Conservation (phyloP, 2,888 invertebrate species). For the Microctonus hyperodae region DNA sequence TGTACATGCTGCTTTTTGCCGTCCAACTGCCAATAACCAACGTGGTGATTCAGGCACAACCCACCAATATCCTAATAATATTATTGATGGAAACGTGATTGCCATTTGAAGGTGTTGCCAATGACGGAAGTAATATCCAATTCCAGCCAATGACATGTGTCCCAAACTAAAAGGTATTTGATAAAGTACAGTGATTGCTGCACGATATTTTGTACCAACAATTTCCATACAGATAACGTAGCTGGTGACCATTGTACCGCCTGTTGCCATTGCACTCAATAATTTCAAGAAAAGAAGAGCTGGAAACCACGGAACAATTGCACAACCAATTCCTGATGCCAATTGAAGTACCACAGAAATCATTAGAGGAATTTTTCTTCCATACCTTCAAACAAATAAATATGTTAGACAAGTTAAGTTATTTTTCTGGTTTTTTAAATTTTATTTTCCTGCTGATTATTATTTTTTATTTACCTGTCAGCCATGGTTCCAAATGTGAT, state of each 20-base stretch:
- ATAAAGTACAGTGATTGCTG: conserved; percentile 70
- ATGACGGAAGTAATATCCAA: conserved; percentile 72
- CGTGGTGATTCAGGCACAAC: conserved; percentile 81
- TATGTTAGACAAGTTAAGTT: neutral
- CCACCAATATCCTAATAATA: conserved; percentile 72
- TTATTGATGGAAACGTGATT: conserved; percentile 70
- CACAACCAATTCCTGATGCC: conserved; percentile 74
- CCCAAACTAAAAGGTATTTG: conserved; percentile 77
- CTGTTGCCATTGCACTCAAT: conserved; percentile 77
- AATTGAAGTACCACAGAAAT: conserved; percentile 78
- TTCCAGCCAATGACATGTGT: conserved; percentile 70
- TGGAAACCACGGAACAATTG: conserved; percentile 73
- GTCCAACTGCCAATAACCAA: conserved; percentile 77
- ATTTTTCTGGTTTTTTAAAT: neutral
- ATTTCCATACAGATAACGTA: conserved; percentile 67
- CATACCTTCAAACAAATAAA: conserved; percentile 68
- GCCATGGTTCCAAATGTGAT: conserved; percentile 77
- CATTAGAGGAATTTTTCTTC: conserved; percentile 77
- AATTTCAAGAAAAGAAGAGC: conserved; percentile 74
- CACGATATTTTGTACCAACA: conserved; percentile 66
- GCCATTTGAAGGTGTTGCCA: conserved; percentile 75
- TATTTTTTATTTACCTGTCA: conserved; percentile 71
- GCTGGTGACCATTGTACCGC: conserved; percentile 82
- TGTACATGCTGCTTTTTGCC: conserved; percentile 68
- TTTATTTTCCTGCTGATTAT: neutral